These are phyloP conservation scores for Penaeus vannamei DNA, from an alignment of 1,140 invertebrate species.

Conservation along the genomic window DNA sequence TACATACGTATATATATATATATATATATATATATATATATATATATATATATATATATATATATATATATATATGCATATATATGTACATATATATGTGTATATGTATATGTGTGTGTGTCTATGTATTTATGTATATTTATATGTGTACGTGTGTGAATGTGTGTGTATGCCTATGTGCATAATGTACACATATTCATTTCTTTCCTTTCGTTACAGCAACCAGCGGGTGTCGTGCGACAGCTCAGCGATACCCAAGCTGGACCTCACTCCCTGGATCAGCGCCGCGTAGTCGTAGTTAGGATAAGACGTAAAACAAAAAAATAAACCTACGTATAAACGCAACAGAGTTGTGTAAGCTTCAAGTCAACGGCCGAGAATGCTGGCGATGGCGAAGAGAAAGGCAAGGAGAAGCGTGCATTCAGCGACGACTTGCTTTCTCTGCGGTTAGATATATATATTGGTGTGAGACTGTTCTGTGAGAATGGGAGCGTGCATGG, in stretches of 20 bases:
- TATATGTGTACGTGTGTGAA: neutral
- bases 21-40: too few relatives aligned
- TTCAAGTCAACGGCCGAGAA: neutral
- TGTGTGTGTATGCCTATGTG: neutral
- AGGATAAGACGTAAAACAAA: neutral
- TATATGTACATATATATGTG: too few relatives aligned
- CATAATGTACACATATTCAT: neutral
- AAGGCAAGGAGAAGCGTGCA: too few relatives aligned
- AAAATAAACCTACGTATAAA: neutral
- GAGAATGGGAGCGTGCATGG: too few relatives aligned
- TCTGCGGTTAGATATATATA: too few relatives aligned
- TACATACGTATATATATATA: too few relatives aligned
- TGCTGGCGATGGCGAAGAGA: too few relatives aligned
- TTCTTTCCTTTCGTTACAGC: constrained; percentile 28
- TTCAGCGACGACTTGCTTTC: too few relatives aligned
- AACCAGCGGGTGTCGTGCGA: constrained; percentile 58
- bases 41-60: too few relatives aligned
- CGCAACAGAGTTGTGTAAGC: neutral
- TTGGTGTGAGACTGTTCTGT: too few relatives aligned
- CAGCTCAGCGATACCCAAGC: constrained; percentile 49
- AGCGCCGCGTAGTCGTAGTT: constrained; percentile 23
- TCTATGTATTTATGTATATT: neutral
- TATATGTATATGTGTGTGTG: too few relatives aligned
- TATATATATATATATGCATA: too few relatives aligned
- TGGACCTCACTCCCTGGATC: constrained; percentile 58